phyloP scores from a whole-genome alignment of 2,113 vertebrate genomes.

The Athene cunicularia region DNA sequence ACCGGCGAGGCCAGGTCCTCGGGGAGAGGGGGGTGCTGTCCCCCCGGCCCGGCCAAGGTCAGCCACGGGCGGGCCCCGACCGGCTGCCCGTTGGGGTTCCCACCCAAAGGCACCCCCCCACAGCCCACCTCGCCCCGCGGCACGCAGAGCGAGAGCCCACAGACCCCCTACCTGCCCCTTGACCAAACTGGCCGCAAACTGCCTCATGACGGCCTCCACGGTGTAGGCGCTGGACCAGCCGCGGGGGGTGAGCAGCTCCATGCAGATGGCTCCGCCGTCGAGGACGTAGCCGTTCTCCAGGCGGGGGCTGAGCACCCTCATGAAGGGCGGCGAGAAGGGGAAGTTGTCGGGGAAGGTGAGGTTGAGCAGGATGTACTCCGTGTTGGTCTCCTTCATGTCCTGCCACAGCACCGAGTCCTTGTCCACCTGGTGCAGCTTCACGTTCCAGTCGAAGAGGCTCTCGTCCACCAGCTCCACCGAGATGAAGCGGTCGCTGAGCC shows the following conservation, averaged over 20 bases:
- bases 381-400: slow-evolving; percentile 99
- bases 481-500: slow-evolving; percentile 97
- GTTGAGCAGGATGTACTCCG: slow-evolving; percentile 96
- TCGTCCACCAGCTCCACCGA: slow-evolving; percentile 98
- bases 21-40: not conserved
- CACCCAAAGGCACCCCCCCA: not conserved
- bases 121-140: not conserved
- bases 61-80: not conserved
- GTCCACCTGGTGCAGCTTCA: slow-evolving; percentile 99
- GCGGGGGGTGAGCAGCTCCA: slow-evolving; percentile 98
- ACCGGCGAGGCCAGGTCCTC: not conserved
- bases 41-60: not conserved
- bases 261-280: slow-evolving; percentile 98
- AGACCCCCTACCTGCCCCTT: slow-evolving; percentile 95
- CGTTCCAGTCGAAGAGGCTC: slow-evolving; percentile 99
- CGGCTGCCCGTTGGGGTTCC: not conserved
- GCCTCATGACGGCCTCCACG: slow-evolving; percentile 98
- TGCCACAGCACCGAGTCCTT: slow-evolving; percentile 99
- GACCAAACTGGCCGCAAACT: slow-evolving; percentile 97
- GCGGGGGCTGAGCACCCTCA: slow-evolving; percentile 95
- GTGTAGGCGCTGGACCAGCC: slow-evolving; percentile 99
- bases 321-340: slow-evolving; percentile 98
- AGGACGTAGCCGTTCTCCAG: slow-evolving; percentile 99
- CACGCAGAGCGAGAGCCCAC: not conserved
- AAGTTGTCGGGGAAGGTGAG: slow-evolving; percentile 99